Percentiles rank a stretch among this genome's conserved stretches.
Conservation (phyloP, 2,797 vertebrate genomes). For the Sebastolobus altivelis region DNA sequence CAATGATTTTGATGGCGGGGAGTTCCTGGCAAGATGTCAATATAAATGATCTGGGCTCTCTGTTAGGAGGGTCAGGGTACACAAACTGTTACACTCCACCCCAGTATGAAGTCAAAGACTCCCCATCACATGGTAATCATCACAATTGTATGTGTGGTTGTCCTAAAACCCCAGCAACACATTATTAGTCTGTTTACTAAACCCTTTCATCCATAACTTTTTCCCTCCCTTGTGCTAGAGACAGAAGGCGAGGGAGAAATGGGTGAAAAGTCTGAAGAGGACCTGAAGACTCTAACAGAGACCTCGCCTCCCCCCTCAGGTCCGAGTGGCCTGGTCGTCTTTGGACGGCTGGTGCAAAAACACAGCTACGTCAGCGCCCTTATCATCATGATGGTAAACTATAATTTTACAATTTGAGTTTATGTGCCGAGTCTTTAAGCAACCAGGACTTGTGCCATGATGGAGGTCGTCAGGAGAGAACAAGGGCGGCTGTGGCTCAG, state of each 20-base stretch:
- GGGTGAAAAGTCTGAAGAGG: constrained; percentile 32
- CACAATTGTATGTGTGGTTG: not conserved
- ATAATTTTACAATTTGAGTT: not conserved
- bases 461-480: not conserved
- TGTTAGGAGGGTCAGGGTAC: constrained; percentile 64
- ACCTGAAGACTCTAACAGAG: constrained; percentile 38
- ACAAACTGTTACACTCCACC: constrained; percentile 68
- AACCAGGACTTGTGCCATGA: not conserved
- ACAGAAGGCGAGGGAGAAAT: constrained; percentile 37
- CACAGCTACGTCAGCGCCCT: constrained; percentile 88
- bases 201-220: not conserved
- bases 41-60: constrained; percentile 58
- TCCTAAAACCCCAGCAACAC: not conserved
- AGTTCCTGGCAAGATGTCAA: constrained; percentile 68
- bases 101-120: constrained; percentile 55
- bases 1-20: constrained; percentile 63
- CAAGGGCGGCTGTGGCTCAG: too few relatives aligned
- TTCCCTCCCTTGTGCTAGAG: constrained; percentile 26
- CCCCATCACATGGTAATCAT: constrained; percentile 60
- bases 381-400: constrained; percentile 87
- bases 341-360: constrained; percentile 84
- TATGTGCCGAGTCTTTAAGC: not conserved
- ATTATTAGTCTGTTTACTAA: not conserved
- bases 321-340: constrained; percentile 75
- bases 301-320: constrained; percentile 45